phyloP scores from a whole-genome alignment of 2,888 invertebrate species.

The Lissonota sp. region DNA sequence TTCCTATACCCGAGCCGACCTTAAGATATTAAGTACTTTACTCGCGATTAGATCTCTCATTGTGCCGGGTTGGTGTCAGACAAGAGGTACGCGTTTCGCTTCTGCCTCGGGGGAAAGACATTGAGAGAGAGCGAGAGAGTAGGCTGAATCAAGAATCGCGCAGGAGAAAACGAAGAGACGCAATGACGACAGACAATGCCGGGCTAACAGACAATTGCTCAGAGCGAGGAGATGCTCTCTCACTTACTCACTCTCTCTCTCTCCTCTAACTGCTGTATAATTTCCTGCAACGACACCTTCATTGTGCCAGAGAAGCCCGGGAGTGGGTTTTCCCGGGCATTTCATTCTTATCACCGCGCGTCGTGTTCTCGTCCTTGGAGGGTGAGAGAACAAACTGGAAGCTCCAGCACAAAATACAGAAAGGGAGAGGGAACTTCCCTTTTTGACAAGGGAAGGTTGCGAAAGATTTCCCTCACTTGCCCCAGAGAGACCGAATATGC shows the following conservation, averaged over 20 bases:
- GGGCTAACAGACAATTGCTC: slow-evolving; percentile 82
- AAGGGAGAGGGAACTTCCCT: slow-evolving; percentile 49
- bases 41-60: slow-evolving; percentile 84
- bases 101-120: slow-evolving; percentile 35
- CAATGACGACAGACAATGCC: slow-evolving; percentile 77
- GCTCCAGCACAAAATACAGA: slow-evolving; percentile 12
- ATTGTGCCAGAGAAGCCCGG: slow-evolving; percentile 75
- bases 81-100: slow-evolving; percentile 76
- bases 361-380: slow-evolving; percentile 28
- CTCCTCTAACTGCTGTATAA: slow-evolving; percentile 84
- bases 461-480: slow-evolving; percentile 27
- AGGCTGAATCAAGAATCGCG: slow-evolving; percentile 55
- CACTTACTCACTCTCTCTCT: no score
- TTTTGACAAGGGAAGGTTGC: slow-evolving; percentile 45
- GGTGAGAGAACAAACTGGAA: neutral
- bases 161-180: slow-evolving; percentile 62
- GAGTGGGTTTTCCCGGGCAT: slow-evolving; percentile 70
- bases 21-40: slow-evolving; percentile 84
- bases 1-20: slow-evolving; percentile 75
- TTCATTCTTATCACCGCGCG: slow-evolving; percentile 81
- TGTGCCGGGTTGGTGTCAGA: slow-evolving; percentile 81
- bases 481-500: slow-evolving; percentile 33
- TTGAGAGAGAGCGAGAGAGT: slow-evolving; percentile 30
- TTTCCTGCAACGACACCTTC: slow-evolving; percentile 84
- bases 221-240: slow-evolving; percentile 72